Evolutionary conservation across 2,797 vertebrate species (phyloP).

Genomic region (Channallabes apus): DNA sequence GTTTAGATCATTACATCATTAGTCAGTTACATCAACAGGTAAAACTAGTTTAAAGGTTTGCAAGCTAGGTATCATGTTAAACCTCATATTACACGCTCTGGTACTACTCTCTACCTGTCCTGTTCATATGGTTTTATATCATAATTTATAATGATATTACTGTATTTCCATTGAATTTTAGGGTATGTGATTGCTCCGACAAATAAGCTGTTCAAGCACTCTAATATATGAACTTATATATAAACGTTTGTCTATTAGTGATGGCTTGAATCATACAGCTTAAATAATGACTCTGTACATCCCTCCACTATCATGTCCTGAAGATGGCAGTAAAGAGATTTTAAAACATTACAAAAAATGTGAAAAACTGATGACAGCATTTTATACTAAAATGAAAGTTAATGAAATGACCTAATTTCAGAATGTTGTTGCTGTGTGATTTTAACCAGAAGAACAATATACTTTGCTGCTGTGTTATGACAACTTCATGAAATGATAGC

Average conservation of each 20-base stretch:
- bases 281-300: neutral
- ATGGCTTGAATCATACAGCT: neutral
- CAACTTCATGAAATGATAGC: neutral
- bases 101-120: neutral
- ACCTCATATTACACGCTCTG: neutral
- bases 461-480: neutral
- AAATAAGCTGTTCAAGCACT: neutral
- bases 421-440: neutral
- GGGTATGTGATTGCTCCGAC: neutral
- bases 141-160: neutral
- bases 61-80: neutral
- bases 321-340: constrained; percentile 26
- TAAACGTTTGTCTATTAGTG: neutral
- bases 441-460: neutral
- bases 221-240: neutral
- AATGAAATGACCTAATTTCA: neutral
- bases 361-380: neutral
- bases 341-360: neutral
- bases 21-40: neutral
- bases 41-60: neutral
- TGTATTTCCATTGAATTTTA: neutral
- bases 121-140: neutral
- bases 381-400: neutral
- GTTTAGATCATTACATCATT: neutral
- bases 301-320: neutral